Conservation (phyloP, 2,113 vertebrate species). For the Clarias magur region DNA sequence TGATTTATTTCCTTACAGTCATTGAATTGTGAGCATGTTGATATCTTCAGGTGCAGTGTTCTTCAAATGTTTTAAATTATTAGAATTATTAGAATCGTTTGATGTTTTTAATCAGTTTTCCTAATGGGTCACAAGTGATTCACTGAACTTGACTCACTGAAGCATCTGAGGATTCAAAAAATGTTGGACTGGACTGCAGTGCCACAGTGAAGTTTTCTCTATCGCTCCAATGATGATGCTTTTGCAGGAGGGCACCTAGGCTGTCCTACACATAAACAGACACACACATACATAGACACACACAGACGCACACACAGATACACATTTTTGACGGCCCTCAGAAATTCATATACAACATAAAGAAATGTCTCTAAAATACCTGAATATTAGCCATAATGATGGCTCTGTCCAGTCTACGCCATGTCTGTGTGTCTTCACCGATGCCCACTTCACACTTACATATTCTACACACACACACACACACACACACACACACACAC, state of each 20-base stretch:
- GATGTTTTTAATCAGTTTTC: not conserved
- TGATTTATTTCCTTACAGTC: not conserved
- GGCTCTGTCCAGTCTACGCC: not conserved
- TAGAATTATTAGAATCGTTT: not conserved
- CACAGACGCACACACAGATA: not conserved
- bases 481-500: not conserved
- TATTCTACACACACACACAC: not conserved
- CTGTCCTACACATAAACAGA: constrained; percentile 58
- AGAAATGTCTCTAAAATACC: not conserved
- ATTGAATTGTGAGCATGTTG: not conserved
- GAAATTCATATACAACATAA: not conserved
- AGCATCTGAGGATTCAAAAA: constrained; percentile 45
- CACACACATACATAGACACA: constrained; percentile 7
- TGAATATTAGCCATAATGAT: not conserved
- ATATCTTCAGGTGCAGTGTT: not conserved
- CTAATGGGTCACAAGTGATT: not conserved
- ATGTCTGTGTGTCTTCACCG: not conserved
- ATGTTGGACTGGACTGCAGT: constrained; percentile 71
- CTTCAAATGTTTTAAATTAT: not conserved
- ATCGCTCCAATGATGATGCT: constrained; percentile 57
- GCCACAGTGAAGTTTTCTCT: constrained; percentile 75
- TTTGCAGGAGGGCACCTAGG: constrained; percentile 61
- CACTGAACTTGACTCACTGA: constrained; percentile 57
- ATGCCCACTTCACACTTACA: not conserved
- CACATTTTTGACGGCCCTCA: not conserved